phyloP scores from a whole-genome alignment of 2,113 vertebrate genomes.

The Leucopsar rothschildi region DNA sequence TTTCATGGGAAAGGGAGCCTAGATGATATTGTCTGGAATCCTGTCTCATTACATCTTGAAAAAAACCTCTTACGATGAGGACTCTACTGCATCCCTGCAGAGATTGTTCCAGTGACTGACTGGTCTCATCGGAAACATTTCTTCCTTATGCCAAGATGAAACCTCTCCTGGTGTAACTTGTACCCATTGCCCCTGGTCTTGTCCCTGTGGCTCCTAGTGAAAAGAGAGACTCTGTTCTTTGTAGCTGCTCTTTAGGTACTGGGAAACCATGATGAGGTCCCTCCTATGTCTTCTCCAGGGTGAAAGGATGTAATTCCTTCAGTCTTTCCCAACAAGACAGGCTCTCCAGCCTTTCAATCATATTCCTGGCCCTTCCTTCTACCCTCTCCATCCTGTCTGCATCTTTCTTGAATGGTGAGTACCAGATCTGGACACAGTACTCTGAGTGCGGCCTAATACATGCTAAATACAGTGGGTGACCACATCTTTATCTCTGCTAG shows the following conservation, averaged over 20 bases:
- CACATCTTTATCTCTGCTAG: not conserved
- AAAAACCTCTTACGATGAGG: not conserved
- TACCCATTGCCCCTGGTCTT: not conserved
- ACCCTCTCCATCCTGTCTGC: not conserved
- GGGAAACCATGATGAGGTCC: not conserved
- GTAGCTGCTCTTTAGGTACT: fast-evolving
- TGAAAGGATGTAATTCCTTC: not conserved
- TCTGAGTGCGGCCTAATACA: not conserved
- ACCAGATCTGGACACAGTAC: not conserved
- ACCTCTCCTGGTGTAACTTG: not conserved
- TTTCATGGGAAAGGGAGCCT: not conserved
- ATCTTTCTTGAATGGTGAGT: not conserved
- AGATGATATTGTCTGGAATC: not conserved
- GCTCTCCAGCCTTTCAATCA: not conserved
- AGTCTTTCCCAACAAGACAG: not conserved
- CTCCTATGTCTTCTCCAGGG: not conserved
- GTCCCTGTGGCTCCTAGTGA: not conserved
- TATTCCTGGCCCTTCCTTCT: not conserved
- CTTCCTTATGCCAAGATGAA: not conserved
- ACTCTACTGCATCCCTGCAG: not conserved
- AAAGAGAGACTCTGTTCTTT: not conserved
- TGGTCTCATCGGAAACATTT: not conserved
- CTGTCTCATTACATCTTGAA: not conserved
- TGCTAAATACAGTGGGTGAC: not conserved
- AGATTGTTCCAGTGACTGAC: not conserved